These are phyloP conservation scores for Diadumene lineata DNA, from an alignment of 92 coral and sea anemone genomes.

Conservation along the genomic window DNA sequence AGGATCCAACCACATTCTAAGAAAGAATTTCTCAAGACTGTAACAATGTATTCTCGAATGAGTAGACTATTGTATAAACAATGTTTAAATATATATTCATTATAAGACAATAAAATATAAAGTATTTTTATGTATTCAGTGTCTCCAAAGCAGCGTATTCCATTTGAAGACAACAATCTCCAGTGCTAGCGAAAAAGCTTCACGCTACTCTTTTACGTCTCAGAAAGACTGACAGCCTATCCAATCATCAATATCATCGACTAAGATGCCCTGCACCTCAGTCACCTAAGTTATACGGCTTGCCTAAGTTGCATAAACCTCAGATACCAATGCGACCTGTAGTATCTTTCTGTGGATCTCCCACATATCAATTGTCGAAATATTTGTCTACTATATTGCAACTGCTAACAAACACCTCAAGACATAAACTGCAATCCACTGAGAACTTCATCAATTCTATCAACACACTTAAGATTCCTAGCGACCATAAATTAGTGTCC, in stretches of 20 bases:
- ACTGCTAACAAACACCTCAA: constrained; percentile 31
- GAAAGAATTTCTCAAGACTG: too few species aligned
- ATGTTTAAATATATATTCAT: too few species aligned
- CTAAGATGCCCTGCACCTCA: constrained; percentile 40
- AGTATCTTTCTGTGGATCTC: constrained; percentile 55
- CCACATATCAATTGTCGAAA: constrained; percentile 51
- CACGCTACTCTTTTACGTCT: constrained; percentile 30
- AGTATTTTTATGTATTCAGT: too few species aligned
- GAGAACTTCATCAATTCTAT: constrained; percentile 42
- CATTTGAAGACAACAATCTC: too few species aligned
- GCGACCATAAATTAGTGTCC: constrained; percentile 51
- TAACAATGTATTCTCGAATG: too few species aligned
- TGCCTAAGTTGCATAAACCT: constrained; percentile 59
- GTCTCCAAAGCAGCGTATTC: too few species aligned
- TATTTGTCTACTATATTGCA: constrained; percentile 25
- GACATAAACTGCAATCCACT: constrained; percentile 40
- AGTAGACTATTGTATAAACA: too few species aligned
- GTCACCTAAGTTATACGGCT: constrained; percentile 51
- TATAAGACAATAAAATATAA: too few species aligned
- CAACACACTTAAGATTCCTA: constrained; percentile 40
- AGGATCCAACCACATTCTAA: too few species aligned
- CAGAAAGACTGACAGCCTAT: constrained; percentile 31
- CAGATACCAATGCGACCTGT: constrained; percentile 41
- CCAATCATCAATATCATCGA: constrained; percentile 22
- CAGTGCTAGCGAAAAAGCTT: constrained; percentile 30